These are phyloP conservation scores for Erpobdella octoculata DNA, from an alignment of 2,888 invertebrate species.

Conservation along the genomic window DNA sequence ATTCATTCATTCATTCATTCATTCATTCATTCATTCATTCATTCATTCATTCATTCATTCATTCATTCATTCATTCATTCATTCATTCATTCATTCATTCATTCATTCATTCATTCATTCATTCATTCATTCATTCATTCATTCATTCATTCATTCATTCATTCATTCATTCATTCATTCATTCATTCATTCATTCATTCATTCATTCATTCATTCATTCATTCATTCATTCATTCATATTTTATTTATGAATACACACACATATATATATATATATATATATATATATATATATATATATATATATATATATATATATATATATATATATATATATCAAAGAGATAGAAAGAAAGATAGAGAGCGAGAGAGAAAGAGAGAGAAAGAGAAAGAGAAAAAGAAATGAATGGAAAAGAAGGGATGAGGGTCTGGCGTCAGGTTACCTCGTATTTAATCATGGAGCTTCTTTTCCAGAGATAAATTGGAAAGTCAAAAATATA, in stretches of 20 bases:
- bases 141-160: constrained; percentile 6
- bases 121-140: not conserved
- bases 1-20: not conserved
- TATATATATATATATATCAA: too few species aligned
- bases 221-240: not conserved
- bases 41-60: not conserved
- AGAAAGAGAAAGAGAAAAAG: too few species aligned
- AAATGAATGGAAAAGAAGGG: too few species aligned
- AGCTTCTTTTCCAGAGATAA: too few species aligned
- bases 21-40: not conserved
- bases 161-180: not conserved
- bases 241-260: not conserved
- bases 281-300: too few species aligned
- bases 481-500: too few species aligned
- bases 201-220: not conserved
- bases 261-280: too few species aligned
- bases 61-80: not conserved
- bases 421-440: too few species aligned
- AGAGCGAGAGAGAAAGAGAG: too few species aligned
- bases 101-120: not conserved
- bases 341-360: too few species aligned
- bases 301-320: too few species aligned
- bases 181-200: not conserved
- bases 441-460: too few species aligned
- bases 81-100: not conserved